Conservation (phyloP, 2,113 vertebrate genomes). For the Tympanuchus pallidicinctus region DNA sequence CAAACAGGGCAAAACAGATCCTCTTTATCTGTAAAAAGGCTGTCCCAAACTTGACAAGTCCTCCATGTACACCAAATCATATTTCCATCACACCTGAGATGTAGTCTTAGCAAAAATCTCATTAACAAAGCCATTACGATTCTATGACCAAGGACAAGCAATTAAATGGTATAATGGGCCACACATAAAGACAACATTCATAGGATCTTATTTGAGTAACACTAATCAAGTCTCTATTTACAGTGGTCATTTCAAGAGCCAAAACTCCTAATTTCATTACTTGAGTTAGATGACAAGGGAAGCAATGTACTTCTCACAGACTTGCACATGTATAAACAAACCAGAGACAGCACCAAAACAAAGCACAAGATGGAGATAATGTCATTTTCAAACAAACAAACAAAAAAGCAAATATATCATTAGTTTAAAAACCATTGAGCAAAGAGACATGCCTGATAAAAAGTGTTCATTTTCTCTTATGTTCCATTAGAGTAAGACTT, state of each 20-base stretch:
- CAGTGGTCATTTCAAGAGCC: not conserved
- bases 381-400: too few relatives aligned
- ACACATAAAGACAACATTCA: not conserved
- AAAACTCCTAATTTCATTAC: not conserved
- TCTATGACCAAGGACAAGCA: not conserved
- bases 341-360: not conserved
- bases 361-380: not conserved
- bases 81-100: fast-evolving
- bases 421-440: not conserved
- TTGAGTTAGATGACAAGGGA: not conserved
- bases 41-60: not conserved
- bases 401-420: too few relatives aligned
- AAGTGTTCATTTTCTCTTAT: not conserved
- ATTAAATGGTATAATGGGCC: not conserved
- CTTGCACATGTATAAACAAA: not conserved
- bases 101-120: not conserved
- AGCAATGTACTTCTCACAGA: not conserved
- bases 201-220: not conserved
- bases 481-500: not conserved
- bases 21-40: not conserved
- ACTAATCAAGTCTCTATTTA: not conserved
- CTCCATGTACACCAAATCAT: not conserved
- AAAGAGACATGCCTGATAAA: not conserved
- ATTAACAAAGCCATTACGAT: not conserved
- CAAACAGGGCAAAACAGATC: not conserved